phyloP scores from a whole-genome alignment of 2,113 vertebrate species.

The Anser brachyrhynchus region DNA sequence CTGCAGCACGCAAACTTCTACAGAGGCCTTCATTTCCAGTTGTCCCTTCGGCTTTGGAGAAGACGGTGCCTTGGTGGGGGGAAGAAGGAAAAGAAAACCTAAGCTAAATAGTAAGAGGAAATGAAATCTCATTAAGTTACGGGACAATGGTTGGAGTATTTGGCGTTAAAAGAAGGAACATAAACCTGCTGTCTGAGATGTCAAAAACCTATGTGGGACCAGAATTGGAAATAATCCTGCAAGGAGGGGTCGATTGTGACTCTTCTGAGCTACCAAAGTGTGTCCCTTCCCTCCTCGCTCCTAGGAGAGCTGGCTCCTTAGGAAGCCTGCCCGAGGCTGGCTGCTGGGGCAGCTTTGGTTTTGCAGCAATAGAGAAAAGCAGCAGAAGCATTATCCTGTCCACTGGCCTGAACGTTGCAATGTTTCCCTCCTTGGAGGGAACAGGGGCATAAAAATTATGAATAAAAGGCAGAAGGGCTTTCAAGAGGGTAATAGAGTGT shows the following conservation, averaged over 20 bases:
- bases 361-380: not conserved
- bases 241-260: not conserved
- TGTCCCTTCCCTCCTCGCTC: not conserved
- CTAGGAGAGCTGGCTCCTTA: not conserved
- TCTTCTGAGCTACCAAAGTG: not conserved
- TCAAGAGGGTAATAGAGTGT: slow-evolving; percentile 46
- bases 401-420: not conserved
- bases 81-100: not conserved
- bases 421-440: not conserved
- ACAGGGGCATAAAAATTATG: slow-evolving; percentile 34
- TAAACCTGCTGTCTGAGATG: not conserved
- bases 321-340: not conserved
- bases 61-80: not conserved
- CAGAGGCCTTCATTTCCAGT: not conserved
- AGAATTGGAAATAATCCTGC: not conserved
- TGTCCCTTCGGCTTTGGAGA: not conserved
- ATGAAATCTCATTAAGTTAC: not conserved
- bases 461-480: slow-evolving; percentile 63
- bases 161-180: not conserved
- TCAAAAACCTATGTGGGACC: not conserved
- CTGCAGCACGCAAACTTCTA: not conserved
- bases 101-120: not conserved
- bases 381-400: not conserved
- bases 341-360: not conserved
- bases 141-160: not conserved